Base-by-base conservation (phyloP, 2,113 vertebrate species). In the Sinocyclocheilus maitianheensis region DNA sequence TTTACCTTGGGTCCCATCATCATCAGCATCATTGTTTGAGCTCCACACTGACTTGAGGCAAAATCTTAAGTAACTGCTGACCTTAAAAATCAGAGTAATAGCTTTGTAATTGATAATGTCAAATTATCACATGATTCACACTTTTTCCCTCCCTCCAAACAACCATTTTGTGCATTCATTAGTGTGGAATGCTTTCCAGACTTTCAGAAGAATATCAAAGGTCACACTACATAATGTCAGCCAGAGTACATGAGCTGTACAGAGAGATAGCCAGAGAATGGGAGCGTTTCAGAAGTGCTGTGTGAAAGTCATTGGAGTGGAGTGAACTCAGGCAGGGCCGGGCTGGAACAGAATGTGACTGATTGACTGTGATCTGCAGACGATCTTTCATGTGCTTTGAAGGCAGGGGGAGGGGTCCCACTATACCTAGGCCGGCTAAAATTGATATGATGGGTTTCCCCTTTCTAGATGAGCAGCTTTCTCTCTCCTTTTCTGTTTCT, bases 41-140 rank as follows among this genome's bases (percentile, higher is more conserved):
- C 60, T 65, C 40, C 63, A 82, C 53, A 71, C 63, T 53, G 67
- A 37, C 81, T 37, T 20, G 63, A 83, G 65, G 65, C 62, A 40
- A 82, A 71, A 55, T 20, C 11, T 55, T 71, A 46, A 71, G 63
- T 34, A 83, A 72, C 46, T 18, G 26, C 24, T 55, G 63, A 72
- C 77, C 77, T 79, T 79, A 79, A 79, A 77, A 55, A 62, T 53
- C 48, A 34, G n/a, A 72, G 48, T 58, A 72, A 83, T 55, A 71
- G 65, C 81, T 72, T 72, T 83, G 81, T 83, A 83, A 72, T 72
- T 83, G 81, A 74, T 83, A 71, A 83, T 83, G 67, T 83, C 81
- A 83, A 74, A 74, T 83, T 30, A 83, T 83, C 81, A 74, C 20
- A n/a, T 18, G 10, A 51, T 82, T 82, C 63, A 22, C 63, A 65